A percentile compares a stretch with the other conserved stretches of the same genome.
Conservation (phyloP, 2,113 vertebrate species). For the Pterocles burchelli region DNA sequence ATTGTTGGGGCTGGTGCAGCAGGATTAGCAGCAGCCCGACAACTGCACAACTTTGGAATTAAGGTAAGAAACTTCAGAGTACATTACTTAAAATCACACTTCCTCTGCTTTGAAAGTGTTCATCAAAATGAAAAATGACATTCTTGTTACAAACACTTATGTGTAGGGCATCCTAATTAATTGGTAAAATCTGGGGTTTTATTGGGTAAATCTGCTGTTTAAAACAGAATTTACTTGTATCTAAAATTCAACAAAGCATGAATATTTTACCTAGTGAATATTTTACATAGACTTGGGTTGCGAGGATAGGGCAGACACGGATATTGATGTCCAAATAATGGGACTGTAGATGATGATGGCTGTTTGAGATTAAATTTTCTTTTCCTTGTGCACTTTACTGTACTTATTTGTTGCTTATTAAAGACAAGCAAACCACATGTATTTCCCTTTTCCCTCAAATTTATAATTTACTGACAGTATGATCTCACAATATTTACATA, state of each 20-base stretch:
- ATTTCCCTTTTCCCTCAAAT: neutral
- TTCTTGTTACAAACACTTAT: neutral
- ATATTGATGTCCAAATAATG: neutral
- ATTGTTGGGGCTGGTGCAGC: conserved; percentile 92
- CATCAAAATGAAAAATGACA: neutral
- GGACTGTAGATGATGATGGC: neutral
- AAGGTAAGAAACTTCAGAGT: conserved; percentile 77
- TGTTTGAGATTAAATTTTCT: neutral
- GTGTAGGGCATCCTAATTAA: neutral
- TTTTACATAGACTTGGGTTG: neutral
- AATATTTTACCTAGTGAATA: neutral
- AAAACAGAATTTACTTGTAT: neutral
- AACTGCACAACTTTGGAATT: conserved; percentile 94
- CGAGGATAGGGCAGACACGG: neutral
- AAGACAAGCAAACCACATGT: neutral
- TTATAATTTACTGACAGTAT: neutral
- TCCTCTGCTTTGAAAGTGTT: neutral
- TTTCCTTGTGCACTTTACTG: neutral
- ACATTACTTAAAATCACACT: neutral
- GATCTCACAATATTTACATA: neutral
- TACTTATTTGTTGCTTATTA: neutral
- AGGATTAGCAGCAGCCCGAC: conserved; percentile 92
- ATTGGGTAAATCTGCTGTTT: neutral
- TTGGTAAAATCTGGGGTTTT: neutral
- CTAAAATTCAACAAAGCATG: neutral